Percentiles rank a stretch among this genome's conserved stretches.
Evolutionary conservation across 2,113 vertebrate species (phyloP).

Genomic region (Hypanus sabinus): DNA sequence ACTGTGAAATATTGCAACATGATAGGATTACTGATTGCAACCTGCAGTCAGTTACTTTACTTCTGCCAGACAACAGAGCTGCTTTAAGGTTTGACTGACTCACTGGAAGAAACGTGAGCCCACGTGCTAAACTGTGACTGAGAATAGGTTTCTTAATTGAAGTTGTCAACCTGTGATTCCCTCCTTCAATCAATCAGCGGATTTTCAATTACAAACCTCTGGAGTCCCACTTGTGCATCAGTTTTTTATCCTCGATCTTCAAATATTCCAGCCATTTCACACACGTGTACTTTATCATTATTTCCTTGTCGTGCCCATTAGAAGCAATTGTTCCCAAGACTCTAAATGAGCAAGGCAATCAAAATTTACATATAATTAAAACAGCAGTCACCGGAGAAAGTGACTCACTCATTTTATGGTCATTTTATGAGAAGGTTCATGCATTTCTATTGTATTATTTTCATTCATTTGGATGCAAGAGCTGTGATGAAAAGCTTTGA

Average conservation of each 20-base stretch:
- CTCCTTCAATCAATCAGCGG: background rate
- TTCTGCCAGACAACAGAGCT: background rate
- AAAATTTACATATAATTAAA: slow-evolving; percentile 16
- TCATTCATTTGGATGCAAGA: background rate
- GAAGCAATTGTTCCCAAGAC: background rate
- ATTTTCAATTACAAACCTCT: background rate
- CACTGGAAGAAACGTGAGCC: no score
- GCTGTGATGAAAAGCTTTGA: no score
- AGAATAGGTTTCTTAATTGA: slow-evolving; percentile 11
- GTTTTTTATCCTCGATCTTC: background rate
- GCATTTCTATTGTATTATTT: background rate
- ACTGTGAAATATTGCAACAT: no score
- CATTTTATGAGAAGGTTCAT: background rate
- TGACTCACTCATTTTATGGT: background rate
- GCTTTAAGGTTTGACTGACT: background rate
- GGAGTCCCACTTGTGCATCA: background rate
- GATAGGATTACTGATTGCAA: background rate
- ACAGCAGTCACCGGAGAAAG: background rate
- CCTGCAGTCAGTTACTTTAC: background rate
- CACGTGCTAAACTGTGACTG: background rate
- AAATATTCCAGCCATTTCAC: background rate
- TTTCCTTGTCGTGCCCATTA: background rate
- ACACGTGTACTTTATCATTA: background rate
- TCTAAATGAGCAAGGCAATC: slow-evolving; percentile 16
- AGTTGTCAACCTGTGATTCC: background rate